Evolutionary conservation across 1,140 invertebrate genomes (phyloP), one percentile per base, ranked within the genome.

Genomic region (Sminthurides bifidus): DNA sequence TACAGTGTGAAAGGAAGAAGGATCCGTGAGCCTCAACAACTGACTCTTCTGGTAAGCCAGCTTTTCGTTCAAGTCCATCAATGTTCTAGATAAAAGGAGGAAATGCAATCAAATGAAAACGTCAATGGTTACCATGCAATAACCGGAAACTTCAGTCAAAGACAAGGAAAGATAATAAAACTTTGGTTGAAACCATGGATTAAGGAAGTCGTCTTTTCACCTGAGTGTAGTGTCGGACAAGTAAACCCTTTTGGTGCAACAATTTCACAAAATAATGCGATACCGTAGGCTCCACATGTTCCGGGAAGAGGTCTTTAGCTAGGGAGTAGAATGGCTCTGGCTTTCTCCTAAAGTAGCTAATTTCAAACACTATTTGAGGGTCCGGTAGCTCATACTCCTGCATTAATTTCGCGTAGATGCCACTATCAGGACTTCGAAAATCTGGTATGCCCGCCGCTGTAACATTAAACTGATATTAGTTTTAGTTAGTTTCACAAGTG

Each of bases 311-410:
- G 70, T 91, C 82, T 71, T 87, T 89, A 17, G 88, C 87, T 48
- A 93, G 70, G 26, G 77, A 77, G 68, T 87, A 92, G 71, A 93
- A 92, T 31, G 90, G 88, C 60, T 84, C 77, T 0, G 89, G 88
- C 72, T 91, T 85, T 63, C 78, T 73, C 59, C 78, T 71, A 61
- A 91, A 91, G 68, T 81, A 90, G 49, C 81, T 79, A 24, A 95
- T 80, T 68, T 94, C 90, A 73, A 97, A 95, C 64, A 96, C 91
- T n/a, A 88, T 84, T 68, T 92, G 83, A n/a, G 92, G 91, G 74
- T 92, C 79, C 0, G 90, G 88, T 40, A 96, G 75, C 65, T 92
- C 83, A 68, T 93, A 95, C 70, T 94, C 91, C 58, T 84, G 76
- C 54, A 72, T 67, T 30, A 97, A 75, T 71, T 95, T 95, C 68